These are phyloP conservation scores for Lasioglossum calceatum DNA, from an alignment of 2,888 invertebrate genomes.

Conservation along the genomic window DNA sequence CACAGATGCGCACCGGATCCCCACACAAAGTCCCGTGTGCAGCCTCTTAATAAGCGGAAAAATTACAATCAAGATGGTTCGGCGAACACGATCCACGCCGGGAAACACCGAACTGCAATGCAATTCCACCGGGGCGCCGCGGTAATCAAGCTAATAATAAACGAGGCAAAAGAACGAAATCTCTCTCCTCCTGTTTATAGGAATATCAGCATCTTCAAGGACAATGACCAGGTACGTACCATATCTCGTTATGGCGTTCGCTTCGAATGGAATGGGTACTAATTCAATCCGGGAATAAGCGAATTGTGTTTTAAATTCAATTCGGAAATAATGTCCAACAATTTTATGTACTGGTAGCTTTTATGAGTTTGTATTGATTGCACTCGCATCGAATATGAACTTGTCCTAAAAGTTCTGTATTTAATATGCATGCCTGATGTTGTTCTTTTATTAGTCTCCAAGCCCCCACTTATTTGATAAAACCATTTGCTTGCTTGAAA, in stretches of 20 bases:
- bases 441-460: background rate
- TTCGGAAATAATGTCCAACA: background rate
- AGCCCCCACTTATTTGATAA: no score
- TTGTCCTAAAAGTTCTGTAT: background rate
- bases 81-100: constrained; percentile 30
- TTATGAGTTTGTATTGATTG: background rate
- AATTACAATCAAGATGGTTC: constrained; percentile 31
- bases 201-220: constrained; percentile 48
- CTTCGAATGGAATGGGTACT: constrained; percentile 28
- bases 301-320: constrained; percentile 3
- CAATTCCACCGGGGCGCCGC: constrained; percentile 16
- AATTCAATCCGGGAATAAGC: constrained; percentile 7
- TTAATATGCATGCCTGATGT: no score
- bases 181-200: constrained; percentile 43
- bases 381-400: background rate
- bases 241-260: constrained; percentile 33
- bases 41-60: constrained; percentile 40
- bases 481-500: no score
- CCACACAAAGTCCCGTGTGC: background rate
- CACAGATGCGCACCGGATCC: background rate
- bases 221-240: constrained; percentile 41
- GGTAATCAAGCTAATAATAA: constrained; percentile 54
- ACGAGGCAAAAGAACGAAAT: constrained; percentile 40
- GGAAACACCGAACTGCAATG: constrained; percentile 15
- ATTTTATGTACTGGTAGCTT: background rate